phyloP scores from a whole-genome alignment of 2,113 vertebrate genomes.

The Syngnathus floridae region DNA sequence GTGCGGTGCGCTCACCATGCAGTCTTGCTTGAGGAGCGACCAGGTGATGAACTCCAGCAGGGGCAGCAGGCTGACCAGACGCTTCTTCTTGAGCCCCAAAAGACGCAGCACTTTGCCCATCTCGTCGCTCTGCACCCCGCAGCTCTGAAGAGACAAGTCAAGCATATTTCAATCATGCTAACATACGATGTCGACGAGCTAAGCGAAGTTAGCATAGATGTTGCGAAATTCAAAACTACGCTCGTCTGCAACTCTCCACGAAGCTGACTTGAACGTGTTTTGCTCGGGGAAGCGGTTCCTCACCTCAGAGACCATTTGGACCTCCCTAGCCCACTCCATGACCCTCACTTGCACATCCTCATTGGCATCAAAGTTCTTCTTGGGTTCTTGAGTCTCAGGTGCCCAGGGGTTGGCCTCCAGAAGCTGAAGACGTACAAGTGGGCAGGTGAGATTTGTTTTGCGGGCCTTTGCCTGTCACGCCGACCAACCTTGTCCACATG shows the following conservation, averaged over 20 bases:
- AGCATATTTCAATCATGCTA: no score
- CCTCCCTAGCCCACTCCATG: conserved; percentile 71
- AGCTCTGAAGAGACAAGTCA: conserved; percentile 42
- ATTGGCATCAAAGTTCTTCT: conserved; percentile 8
- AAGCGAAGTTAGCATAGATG: no score
- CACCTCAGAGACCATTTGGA: conserved; percentile 64
- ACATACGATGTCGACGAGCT: no score
- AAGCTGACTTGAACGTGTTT: neutral
- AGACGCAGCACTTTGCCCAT: conserved; percentile 54
- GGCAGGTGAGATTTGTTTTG: neutral
- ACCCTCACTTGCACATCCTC: conserved; percentile 50
- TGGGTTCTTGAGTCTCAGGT: conserved; percentile 20
- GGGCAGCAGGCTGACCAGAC: conserved; percentile 57
- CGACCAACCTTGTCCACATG: conserved; percentile 58
- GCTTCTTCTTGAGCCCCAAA: conserved; percentile 65
- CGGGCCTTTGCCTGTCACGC: neutral
- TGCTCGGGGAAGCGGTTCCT: conserved; percentile 5
- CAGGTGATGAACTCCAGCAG: conserved; percentile 76
- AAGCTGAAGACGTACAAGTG: conserved; percentile 15
- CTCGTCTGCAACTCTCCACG: no score
- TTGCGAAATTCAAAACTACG: no score
- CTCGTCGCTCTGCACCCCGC: conserved; percentile 61
- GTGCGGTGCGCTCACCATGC: conserved; percentile 39
- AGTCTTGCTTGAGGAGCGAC: conserved; percentile 70
- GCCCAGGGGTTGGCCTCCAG: conserved; percentile 30